phyloP scores from a whole-genome alignment of 2,888 invertebrate genomes.

The Keiferia lycopersicella region DNA sequence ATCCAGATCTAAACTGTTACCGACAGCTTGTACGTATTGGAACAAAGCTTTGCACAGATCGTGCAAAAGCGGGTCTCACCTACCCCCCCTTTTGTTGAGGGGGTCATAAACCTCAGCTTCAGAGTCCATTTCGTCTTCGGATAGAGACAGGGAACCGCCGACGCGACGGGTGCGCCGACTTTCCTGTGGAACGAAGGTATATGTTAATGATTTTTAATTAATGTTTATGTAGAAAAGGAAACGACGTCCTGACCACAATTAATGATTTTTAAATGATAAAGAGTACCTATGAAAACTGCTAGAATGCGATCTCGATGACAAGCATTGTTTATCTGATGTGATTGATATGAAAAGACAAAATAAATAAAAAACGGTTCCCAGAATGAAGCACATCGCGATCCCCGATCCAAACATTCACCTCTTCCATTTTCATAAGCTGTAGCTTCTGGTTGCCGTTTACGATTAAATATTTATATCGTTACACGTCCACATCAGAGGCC shows the following conservation, averaged over 20 bases:
- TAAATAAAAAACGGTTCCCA: too few relatives aligned
- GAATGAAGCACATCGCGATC: too few relatives aligned
- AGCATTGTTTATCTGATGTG: too few relatives aligned
- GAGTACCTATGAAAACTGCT: too few relatives aligned
- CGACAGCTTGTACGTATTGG: slow-evolving; percentile 50
- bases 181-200: slow-evolving; percentile 57
- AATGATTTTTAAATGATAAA: too few relatives aligned
- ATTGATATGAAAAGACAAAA: too few relatives aligned
- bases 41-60: slow-evolving; percentile 76
- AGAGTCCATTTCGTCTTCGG: slow-evolving; percentile 91
- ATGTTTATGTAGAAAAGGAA: neutral
- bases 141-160: slow-evolving; percentile 90
- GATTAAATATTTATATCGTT: too few relatives aligned
- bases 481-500: too few relatives aligned
- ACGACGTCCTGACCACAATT: neutral
- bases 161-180: slow-evolving; percentile 83
- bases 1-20: slow-evolving; percentile 24
- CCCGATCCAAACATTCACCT: too few relatives aligned
- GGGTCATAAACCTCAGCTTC: slow-evolving; percentile 80
- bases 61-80: slow-evolving; percentile 74
- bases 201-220: neutral
- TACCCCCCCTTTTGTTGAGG: slow-evolving; percentile 68
- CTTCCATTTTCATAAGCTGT: too few relatives aligned
- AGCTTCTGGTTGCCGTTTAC: too few relatives aligned
- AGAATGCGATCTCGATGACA: too few relatives aligned